Evolutionary conservation across 2,113 vertebrate species (phyloP).

Genomic region (Haliaeetus leucogaster): DNA sequence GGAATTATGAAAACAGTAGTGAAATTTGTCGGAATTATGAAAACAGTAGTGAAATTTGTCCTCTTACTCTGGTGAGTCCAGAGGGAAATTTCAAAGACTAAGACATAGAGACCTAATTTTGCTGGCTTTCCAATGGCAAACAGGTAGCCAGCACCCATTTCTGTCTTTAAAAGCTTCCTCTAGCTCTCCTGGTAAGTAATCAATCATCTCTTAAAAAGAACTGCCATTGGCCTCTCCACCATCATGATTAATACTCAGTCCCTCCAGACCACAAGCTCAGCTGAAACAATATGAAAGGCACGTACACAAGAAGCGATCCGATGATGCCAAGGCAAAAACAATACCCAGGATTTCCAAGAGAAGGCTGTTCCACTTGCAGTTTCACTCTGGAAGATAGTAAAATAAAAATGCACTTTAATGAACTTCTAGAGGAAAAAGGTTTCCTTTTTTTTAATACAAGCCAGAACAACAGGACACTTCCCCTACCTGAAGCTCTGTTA

Average conservation of each 20-base stretch:
- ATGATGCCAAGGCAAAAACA: neutral
- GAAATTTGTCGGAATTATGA: neutral
- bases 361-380: neutral
- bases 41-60: neutral
- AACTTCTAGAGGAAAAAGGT: neutral
- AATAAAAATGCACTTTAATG: neutral
- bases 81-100: neutral
- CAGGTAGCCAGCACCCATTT: neutral
- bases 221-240: neutral
- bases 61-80: neutral
- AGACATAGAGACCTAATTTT: neutral
- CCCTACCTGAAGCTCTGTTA: neutral
- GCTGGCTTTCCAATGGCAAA: neutral
- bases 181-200: neutral
- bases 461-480: neutral
- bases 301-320: neutral
- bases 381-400: neutral
- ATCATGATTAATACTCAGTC: neutral
- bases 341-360: neutral
- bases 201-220: neutral
- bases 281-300: neutral
- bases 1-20: neutral
- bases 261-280: neutral
- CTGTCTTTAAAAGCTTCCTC: neutral
- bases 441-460: neutral